Base-by-base conservation (phyloP, 2,888 invertebrate genomes). In the Callosobruchus maculatus region DNA sequence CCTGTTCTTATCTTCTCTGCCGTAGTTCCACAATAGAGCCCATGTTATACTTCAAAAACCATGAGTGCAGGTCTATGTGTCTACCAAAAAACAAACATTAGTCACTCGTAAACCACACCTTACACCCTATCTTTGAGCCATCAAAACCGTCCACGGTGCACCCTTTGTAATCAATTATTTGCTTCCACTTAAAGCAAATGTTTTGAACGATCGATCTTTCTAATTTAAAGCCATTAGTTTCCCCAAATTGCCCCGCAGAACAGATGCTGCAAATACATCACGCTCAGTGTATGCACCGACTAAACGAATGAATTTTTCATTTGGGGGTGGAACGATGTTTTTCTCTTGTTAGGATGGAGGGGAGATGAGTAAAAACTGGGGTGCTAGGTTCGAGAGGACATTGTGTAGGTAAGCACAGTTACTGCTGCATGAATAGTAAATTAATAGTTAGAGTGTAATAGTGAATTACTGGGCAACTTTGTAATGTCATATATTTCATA, bases 211-310 rank as follows among this genome's bases (percentile, higher is more conserved):
- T 77, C 75, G 74, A 77, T 77, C 78, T 78, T 77, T 73, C 74
- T 79, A 78, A 79, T 78, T 77, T 74, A 74, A 78, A 77, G 74
- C 74, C 78, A 78, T 80, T 78, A 76, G 76, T 77, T 74, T 72
- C 71, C 74, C 73, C 72, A 77, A 80, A 77, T 72, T 75, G 74
- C 74, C 74, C 71, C 73, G 71, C 73, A 72, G 72, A 72, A 78
- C 80, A 80, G 79, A 79, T 80, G 79, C 78, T 78, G 78, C 75
- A 74, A 74, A 78, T 80, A 78, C 72, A 80, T 80, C 78, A 80
- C 76, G 30, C 21, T 68, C 21, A 22, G 20, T 68, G 22, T 68
- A 21, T 20, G 22, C 21, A 20, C 70, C 67, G 68, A 67, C 72
- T 67, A 68, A 73, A 69, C 67, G 73, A 79, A 77, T 77, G 77